phyloP scores from a whole-genome alignment of 2,888 invertebrate species.

The Trileptium ribeirensis region DNA sequence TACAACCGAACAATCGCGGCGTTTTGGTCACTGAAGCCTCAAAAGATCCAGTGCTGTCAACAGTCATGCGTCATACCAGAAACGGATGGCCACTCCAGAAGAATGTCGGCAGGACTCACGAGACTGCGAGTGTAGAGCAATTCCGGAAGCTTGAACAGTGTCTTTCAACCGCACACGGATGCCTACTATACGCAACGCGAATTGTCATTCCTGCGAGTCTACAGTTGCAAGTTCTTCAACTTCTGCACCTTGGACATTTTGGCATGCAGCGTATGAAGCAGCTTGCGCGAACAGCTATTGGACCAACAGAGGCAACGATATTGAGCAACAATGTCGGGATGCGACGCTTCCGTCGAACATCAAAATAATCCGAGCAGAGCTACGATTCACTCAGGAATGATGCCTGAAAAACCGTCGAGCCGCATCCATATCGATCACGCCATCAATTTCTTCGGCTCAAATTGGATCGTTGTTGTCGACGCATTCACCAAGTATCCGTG shows the following conservation, averaged over 20 bases:
- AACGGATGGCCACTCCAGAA: conserved; percentile 1
- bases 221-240: neutral
- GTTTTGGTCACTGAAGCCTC: neutral
- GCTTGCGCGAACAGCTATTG: conserved; percentile 1
- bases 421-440: conserved; percentile 42
- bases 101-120: neutral
- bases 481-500: conserved; percentile 13
- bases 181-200: conserved; percentile 26
- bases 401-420: conserved; percentile 39
- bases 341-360: neutral
- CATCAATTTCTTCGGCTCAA: conserved; percentile 31
- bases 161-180: conserved; percentile 28
- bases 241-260: conserved; percentile 5
- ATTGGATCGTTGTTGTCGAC: neutral
- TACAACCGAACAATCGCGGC: neutral
- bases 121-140: neutral
- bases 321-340: neutral
- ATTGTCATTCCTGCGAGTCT: neutral
- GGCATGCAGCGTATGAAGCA: neutral
- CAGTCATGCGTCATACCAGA: neutral
- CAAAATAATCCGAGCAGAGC: conserved; percentile 21
- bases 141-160: neutral
- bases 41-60: conserved; percentile 4
- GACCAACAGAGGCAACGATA: conserved; percentile 5
- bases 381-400: conserved; percentile 41